Base-by-base conservation (phyloP, 2,888 invertebrate genomes). In the Erebia ligea region DNA sequence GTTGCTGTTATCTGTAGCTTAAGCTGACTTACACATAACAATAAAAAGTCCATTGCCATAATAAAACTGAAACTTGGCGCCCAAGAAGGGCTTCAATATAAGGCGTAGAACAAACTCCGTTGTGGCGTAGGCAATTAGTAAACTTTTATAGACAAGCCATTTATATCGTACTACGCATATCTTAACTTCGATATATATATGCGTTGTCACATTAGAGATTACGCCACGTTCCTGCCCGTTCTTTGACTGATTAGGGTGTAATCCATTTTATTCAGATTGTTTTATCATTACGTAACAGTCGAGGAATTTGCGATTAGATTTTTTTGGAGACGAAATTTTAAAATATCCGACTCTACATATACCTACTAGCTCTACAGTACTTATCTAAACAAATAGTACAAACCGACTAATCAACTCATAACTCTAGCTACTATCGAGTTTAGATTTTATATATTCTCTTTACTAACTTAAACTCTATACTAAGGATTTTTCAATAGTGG, bases 101-200 rank as follows among this genome's bases (percentile, higher is more conserved):
- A n/a, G 8, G 2, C n/a, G 50, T n/a, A n/a, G 15, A 5, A n/a
- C 8, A 5, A 17, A 50, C 8, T n/a, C n/a, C 45, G 45, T 45
- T 45, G 13, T 1, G 13, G n/a, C 1, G 50, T n/a, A 50, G n/a
- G 8, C 50, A 50, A 34, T 34, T 34, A 50, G 50, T n/a, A 50
- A 6, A 56, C 19, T 56, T 13, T 21, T 13, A 56, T 4, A 25
- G 25, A 3, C 19, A 13, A 21, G 21, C 21, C 25, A 56, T 56
- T 56, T 56, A 56, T 25, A 58, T 40, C 17, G 8, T 59, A 59
- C 42, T 45, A 61, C 61, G 61, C 61, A 61, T 13, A 45, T 61
- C 61, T 17, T 10, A 61, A 61, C 19, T 59, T 15, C 17, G 2
- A 42, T 17, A n/a, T n/a, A n/a, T n/a, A n/a, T n/a, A 42, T 17